These are phyloP conservation scores for Drosophila gunungcola DNA, from an alignment of 1,140 invertebrate genomes.

Conservation along the genomic window DNA sequence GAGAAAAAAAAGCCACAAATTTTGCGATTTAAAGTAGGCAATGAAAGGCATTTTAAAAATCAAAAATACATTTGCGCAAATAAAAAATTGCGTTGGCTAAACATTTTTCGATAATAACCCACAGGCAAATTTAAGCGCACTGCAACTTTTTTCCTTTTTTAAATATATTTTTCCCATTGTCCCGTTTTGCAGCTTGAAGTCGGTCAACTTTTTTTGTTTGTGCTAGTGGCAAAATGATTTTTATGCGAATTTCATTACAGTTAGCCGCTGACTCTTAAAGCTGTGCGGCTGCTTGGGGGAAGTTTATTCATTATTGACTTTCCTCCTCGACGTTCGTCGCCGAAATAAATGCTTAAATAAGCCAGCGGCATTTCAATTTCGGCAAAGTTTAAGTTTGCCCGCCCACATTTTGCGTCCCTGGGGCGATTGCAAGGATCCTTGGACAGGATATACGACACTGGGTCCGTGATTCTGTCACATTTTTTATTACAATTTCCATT, in stretches of 20 bases:
- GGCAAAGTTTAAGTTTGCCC: conserved; percentile 54
- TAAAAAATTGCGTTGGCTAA: too few species aligned
- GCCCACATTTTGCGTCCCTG: conserved; percentile 12
- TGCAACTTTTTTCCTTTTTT: conserved; percentile 5
- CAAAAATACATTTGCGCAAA: too few species aligned
- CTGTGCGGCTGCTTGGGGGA: conserved; percentile 25
- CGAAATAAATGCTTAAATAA: conserved; percentile 77
- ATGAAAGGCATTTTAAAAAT: too few species aligned
- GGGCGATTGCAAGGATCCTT: conserved; percentile 15
- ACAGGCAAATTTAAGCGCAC: background rate
- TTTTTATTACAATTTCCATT: conserved; percentile 72
- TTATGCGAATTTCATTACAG: conserved; percentile 82
- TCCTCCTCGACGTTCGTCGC: conserved; percentile 38
- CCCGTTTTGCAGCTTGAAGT: conserved; percentile 51
- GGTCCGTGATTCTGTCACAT: conserved; percentile 35
- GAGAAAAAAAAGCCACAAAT: background rate
- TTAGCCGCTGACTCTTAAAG: conserved; percentile 67
- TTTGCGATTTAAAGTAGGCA: too few species aligned
- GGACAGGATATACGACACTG: background rate
- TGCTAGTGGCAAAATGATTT: conserved; percentile 69
- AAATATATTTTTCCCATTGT: conserved; percentile 18
- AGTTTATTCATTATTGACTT: conserved; percentile 78
- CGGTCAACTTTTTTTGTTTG: conserved; percentile 61
- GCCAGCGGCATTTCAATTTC: conserved; percentile 77
- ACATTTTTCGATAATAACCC: too few species aligned